phyloP scores from a whole-genome alignment of 2,797 vertebrate species.

The Ispidina lecontei region DNA sequence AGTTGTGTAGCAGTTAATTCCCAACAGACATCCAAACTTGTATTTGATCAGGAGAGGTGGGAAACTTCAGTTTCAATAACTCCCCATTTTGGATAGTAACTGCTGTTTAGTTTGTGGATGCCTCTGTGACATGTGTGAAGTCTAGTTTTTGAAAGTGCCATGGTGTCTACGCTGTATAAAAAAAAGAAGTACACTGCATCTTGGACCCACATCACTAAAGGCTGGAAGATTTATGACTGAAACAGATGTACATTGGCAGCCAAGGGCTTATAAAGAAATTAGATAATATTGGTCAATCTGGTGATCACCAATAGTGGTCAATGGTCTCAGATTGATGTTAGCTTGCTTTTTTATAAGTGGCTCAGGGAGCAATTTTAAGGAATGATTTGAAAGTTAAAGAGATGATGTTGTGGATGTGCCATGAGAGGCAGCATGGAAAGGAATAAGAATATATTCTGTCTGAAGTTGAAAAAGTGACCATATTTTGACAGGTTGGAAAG shows the following conservation, averaged over 20 bases:
- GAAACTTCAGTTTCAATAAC: too few relatives aligned
- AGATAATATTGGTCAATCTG: not conserved
- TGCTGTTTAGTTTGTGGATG: too few relatives aligned
- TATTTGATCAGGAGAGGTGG: too few relatives aligned
- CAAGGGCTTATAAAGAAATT: not conserved
- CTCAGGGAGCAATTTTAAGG: not conserved
- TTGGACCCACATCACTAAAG: not conserved
- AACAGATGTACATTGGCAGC: not conserved
- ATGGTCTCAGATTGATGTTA: not conserved
- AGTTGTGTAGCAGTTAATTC: too few relatives aligned
- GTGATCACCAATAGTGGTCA: not conserved
- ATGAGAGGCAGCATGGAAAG: not conserved
- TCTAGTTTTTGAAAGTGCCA: not conserved
- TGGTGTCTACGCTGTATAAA: not conserved
- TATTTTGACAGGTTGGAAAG: conserved; percentile 8
- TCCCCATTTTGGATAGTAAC: too few relatives aligned
- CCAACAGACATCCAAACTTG: too few relatives aligned
- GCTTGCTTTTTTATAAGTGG: not conserved
- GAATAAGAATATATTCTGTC: not conserved
- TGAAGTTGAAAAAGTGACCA: not conserved
- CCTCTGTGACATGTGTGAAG: not conserved
- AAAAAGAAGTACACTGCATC: not conserved
- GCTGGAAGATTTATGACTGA: not conserved
- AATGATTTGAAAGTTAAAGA: not conserved
- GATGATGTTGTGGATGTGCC: not conserved